Conservation (phyloP, 2,888 invertebrate species). For the Eupelmus urozonus region DNA sequence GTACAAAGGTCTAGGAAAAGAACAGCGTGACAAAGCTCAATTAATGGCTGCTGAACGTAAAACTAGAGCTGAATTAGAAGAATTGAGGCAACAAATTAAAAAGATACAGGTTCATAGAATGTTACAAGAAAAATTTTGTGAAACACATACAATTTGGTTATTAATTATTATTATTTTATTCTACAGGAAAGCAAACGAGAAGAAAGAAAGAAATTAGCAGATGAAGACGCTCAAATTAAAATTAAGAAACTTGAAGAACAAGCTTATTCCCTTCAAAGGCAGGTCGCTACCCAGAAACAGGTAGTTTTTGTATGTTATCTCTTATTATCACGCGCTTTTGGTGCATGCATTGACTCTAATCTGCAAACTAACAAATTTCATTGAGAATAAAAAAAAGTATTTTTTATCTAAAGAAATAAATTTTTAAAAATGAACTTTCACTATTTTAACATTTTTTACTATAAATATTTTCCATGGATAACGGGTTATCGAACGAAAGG, state of each 20-base stretch:
- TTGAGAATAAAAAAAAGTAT: slow-evolving; percentile 29
- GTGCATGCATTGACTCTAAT: slow-evolving; percentile 67
- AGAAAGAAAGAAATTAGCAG: slow-evolving; percentile 92
- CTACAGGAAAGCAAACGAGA: slow-evolving; percentile 92
- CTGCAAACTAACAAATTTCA: slow-evolving; percentile 64
- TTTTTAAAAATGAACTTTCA: slow-evolving; percentile 27
- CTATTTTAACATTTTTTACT: no score
- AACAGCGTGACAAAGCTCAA: slow-evolving; percentile 96
- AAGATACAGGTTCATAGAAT: slow-evolving; percentile 84
- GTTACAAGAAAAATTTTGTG: background rate
- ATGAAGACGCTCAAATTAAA: slow-evolving; percentile 95
- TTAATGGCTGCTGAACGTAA: slow-evolving; percentile 97
- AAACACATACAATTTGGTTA: background rate
- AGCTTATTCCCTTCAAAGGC: slow-evolving; percentile 93
- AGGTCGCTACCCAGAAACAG: slow-evolving; percentile 91
- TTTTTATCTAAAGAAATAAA: slow-evolving; percentile 25
- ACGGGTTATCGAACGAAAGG: no score
- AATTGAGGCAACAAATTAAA: slow-evolving; percentile 90
- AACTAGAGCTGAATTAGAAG: slow-evolving; percentile 92
- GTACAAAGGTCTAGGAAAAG: slow-evolving; percentile 98
- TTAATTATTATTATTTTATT: slow-evolving; percentile 6
- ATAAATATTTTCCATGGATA: no score
- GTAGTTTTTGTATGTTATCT: slow-evolving; percentile 72
- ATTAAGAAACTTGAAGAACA: slow-evolving; percentile 97
- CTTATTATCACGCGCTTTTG: slow-evolving; percentile 51